These are phyloP conservation scores for Nasonia longicornis DNA, from an alignment of 1,140 invertebrate species.

Conservation along the genomic window DNA sequence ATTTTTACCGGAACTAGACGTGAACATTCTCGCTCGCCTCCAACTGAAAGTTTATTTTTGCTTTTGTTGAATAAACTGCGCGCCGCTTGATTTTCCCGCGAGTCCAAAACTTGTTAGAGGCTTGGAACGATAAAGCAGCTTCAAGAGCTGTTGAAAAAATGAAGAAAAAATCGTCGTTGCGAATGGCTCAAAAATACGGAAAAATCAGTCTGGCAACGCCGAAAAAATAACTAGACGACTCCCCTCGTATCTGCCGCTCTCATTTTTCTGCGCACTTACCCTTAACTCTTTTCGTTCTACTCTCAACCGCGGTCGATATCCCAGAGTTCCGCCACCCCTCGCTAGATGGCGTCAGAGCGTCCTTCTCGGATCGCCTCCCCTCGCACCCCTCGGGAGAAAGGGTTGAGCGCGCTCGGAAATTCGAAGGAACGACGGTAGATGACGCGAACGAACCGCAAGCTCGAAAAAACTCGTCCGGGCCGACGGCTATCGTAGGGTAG, in stretches of 20 bases:
- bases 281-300: conserved; percentile 18
- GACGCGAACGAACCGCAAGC: conserved; percentile 6
- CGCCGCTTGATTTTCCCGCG: too few species aligned
- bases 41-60: background rate
- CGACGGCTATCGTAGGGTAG: background rate
- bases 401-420: background rate
- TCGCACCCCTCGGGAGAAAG: background rate
- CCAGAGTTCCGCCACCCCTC: conserved; percentile 34
- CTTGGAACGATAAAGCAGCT: too few species aligned
- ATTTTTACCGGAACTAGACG: background rate
- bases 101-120: too few species aligned
- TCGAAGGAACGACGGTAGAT: conserved; percentile 37
- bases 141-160: too few species aligned
- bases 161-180: too few species aligned
- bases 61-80: background rate
- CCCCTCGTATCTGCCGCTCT: background rate
- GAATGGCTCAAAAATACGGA: background rate
- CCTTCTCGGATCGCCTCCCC: background rate
- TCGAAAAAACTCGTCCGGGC: conserved; percentile 8
- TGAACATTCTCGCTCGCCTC: background rate
- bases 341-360: conserved; percentile 51
- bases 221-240: conserved; percentile 33
- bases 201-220: conserved; percentile 5
- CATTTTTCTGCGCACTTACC: conserved; percentile 41
- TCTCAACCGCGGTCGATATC: conserved; percentile 42